Evolutionary conservation across 2,888 invertebrate genomes (phyloP), one percentile per base, ranked within the genome.

Genomic region (Drosophila conformis): DNA sequence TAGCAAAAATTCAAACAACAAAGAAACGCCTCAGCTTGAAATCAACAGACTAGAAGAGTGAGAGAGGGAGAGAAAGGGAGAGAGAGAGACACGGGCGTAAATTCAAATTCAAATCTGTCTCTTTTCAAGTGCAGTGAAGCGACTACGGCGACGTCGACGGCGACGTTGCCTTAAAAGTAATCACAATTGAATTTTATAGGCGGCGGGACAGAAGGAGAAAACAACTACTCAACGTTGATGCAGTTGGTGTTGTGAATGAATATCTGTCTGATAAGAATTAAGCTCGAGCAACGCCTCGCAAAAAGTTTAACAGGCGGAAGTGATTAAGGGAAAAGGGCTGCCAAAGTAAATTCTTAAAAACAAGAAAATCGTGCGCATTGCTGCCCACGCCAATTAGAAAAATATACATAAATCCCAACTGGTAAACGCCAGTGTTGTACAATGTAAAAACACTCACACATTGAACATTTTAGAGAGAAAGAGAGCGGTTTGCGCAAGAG

Each of bases 361-460:
- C 4, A 54, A 63, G 67, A 58, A 68, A 64, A 15, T 49, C 53
- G 69, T 71, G 82, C 78, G 72, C 83, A 69, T 73, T 72, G 71
- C 82, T 82, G 83, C 83, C 83, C 70, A 81, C 84, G 84, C 89
- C 85, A 85, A 87, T 89, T 89, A 84, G 85, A 85, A 89, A 82
- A 84, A 80, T 75, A 64, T 73, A 72, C 76, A 73, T 73, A 76
- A 80, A 64, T 80, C 56, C 80, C 80, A 89, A 72, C 69, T 77
- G 66, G 71, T 53, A 64, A 65, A 35, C 62, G 71, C 68, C 78
- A 78, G 78, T 80, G 78, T 78, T 78, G 81, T 65, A 76, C 59
- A 78, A 76, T 72, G 68, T 58, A 60, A 59, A 61, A 76, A 76
- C 31, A 73, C 70, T 63, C 67, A 31, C 54, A 68, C 65, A 35